These are phyloP conservation scores for Drosophila sturtevanti DNA, from an alignment of 1,140 invertebrate genomes.

Conservation along the genomic window DNA sequence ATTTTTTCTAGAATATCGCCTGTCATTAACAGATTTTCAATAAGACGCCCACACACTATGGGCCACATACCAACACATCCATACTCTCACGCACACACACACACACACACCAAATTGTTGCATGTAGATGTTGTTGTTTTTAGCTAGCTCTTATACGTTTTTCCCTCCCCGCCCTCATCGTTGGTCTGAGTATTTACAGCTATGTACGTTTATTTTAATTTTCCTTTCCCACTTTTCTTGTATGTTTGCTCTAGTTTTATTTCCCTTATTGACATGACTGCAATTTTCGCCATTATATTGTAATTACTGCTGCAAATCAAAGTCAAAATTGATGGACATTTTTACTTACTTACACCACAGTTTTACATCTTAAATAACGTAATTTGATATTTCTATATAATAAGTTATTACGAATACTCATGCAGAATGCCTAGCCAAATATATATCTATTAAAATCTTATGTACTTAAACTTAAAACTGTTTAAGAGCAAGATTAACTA, in stretches of 20 bases:
- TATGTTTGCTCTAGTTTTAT: constrained; percentile 8
- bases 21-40: constrained; percentile 9
- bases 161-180: constrained; percentile 19
- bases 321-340: constrained; percentile 15
- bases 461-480: too few relatives aligned
- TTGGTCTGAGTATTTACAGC: constrained; percentile 36
- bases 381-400: not conserved
- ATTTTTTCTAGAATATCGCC: not conserved
- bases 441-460: too few relatives aligned
- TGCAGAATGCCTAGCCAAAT: too few relatives aligned
- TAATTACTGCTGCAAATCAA: constrained; percentile 50
- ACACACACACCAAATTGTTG: constrained; percentile 54
- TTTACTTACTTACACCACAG: constrained; percentile 6
- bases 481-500: too few relatives aligned
- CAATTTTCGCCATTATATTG: constrained; percentile 47
- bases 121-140: constrained; percentile 61
- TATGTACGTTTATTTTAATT: constrained; percentile 1
- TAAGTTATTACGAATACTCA: too few relatives aligned
- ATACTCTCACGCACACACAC: not conserved
- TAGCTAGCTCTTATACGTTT: constrained; percentile 20
- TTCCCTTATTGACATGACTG: constrained; percentile 28
- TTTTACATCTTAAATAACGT: not conserved
- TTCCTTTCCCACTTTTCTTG: not conserved
- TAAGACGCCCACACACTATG: not conserved
- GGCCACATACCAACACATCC: not conserved